Percentiles rank a stretch among this genome's conserved stretches.
These are phyloP conservation scores for Drosophila testacea DNA, from an alignment of 2,888 invertebrate species.

Conservation along the genomic window DNA sequence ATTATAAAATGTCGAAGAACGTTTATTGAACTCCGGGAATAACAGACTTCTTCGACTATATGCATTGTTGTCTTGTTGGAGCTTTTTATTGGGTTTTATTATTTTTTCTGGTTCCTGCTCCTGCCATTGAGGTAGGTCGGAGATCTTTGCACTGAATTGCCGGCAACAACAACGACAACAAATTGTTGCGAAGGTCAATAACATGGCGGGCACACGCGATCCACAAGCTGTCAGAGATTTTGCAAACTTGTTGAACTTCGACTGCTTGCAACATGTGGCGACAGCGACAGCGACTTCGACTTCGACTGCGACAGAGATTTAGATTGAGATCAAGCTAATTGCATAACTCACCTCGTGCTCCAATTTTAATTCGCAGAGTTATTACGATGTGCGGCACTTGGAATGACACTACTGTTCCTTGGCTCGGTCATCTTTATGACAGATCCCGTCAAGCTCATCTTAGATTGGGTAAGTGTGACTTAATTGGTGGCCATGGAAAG, in stretches of 20 bases:
- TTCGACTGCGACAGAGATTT: background rate
- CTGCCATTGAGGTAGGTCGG: constrained; percentile 79
- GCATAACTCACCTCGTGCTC: constrained; percentile 67
- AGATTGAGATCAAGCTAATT: constrained; percentile 33
- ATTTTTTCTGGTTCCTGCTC: constrained; percentile 53
- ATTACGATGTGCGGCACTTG: constrained; percentile 77
- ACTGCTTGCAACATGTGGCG: constrained; percentile 52
- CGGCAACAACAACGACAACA: constrained; percentile 11
- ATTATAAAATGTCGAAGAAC: constrained; percentile 46
- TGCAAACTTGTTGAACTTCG: constrained; percentile 74
- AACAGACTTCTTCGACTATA: constrained; percentile 21
- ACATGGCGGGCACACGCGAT: constrained; percentile 63
- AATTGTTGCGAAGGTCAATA: constrained; percentile 59
- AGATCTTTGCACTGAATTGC: constrained; percentile 53
- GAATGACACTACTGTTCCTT: constrained; percentile 77
- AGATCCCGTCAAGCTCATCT: constrained; percentile 80
- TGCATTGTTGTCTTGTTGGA: constrained; percentile 40
- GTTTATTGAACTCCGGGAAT: constrained; percentile 64
- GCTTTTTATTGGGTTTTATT: constrained; percentile 13
- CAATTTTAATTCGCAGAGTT: constrained; percentile 75
- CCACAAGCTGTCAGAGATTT: constrained; percentile 59
- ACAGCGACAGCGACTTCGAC: constrained; percentile 4
- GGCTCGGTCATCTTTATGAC: constrained; percentile 74
- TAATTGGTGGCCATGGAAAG: background rate
- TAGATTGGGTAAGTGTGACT: constrained; percentile 78